Evolutionary conservation across 1,140 invertebrate species (phyloP), one percentile per base, ranked within the genome.

Genomic region (Phymastichus coffea): DNA sequence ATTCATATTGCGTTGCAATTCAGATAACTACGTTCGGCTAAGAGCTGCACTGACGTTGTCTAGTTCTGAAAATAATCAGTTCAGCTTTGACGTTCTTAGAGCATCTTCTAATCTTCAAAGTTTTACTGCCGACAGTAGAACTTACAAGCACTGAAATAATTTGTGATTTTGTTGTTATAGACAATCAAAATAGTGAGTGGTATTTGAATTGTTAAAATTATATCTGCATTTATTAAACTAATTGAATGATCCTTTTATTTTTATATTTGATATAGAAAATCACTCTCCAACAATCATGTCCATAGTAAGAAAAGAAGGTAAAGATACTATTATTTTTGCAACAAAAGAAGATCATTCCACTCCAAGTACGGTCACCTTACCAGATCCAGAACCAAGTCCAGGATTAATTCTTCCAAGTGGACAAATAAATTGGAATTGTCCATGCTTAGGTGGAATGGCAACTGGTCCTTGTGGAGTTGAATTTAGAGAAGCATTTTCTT

Each of bases 371-470:
- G 83, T 93, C n/a, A 73, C 79, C 41, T 77, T 94, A 57, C 87
- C 90, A 6, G 85, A 88, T 66, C 83, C 86, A 12, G 89, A 91
- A 63, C 85, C 87, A 7, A 82, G 85, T 52, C 86, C 88, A 57
- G 94, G 95, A 25, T 79, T 97, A 1, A 88, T 98, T 57, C 79
- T 92, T 26, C 82, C 88, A 2, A 91, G 93, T 81, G 95, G 96
- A 6, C 87, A 91, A 44, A 97, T 98, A 57, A 98, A 98, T 79
- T 98, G 95, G 94, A 90, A 90, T 72, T 99, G 96, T 71, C 96
- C 95, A 0, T 98, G 96, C 79, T 82, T 98, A 17, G 95, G 95
- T 23, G 93, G 94, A 14, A 95, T 97, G 91, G 92, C 94, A 4
- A 93, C 92, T 4, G 95, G 95, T 2, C 95, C 96, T 0, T 99